phyloP scores from a whole-genome alignment of 2,888 invertebrate species.

The Mythimna pallens region DNA sequence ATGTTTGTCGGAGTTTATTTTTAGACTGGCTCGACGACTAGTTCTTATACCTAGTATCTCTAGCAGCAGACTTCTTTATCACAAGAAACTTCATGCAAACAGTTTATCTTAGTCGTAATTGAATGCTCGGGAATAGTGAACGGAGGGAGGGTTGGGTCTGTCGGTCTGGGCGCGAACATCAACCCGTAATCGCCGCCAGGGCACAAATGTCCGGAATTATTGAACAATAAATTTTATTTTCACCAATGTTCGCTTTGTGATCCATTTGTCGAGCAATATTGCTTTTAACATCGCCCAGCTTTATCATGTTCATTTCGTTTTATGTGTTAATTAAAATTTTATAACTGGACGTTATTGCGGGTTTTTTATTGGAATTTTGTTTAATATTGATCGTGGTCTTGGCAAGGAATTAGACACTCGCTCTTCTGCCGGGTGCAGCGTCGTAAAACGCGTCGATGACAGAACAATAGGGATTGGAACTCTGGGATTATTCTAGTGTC shows the following conservation, averaged over 20 bases:
- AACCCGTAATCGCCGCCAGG: slow-evolving; percentile 18
- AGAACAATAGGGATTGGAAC: not conserved
- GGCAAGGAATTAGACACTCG: not conserved
- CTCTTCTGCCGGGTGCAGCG: not conserved
- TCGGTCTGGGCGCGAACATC: slow-evolving; percentile 1
- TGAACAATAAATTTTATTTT: slow-evolving; percentile 53
- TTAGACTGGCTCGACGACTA: slow-evolving; percentile 2
- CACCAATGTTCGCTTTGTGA: slow-evolving; percentile 39
- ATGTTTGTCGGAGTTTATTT: too few relatives aligned
- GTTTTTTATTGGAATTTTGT: slow-evolving; percentile 16
- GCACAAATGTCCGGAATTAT: slow-evolving; percentile 44
- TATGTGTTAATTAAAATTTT: slow-evolving; percentile 40
- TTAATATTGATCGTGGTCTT: slow-evolving; percentile 21
- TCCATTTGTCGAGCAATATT: slow-evolving; percentile 48
- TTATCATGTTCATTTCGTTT: slow-evolving; percentile 37
- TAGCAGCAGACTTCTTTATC: slow-evolving; percentile 30
- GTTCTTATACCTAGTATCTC: not conserved
- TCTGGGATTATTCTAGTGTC: not conserved
- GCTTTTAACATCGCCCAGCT: slow-evolving; percentile 38
- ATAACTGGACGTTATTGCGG: slow-evolving; percentile 24
- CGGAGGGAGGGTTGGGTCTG: not conserved
- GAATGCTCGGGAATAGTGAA: slow-evolving; percentile 26
- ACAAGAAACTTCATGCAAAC: slow-evolving; percentile 45
- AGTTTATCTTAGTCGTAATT: slow-evolving; percentile 49
- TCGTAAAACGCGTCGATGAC: not conserved